Base-by-base conservation (phyloP, 2,888 invertebrate genomes). In the Metalampra italica region DNA sequence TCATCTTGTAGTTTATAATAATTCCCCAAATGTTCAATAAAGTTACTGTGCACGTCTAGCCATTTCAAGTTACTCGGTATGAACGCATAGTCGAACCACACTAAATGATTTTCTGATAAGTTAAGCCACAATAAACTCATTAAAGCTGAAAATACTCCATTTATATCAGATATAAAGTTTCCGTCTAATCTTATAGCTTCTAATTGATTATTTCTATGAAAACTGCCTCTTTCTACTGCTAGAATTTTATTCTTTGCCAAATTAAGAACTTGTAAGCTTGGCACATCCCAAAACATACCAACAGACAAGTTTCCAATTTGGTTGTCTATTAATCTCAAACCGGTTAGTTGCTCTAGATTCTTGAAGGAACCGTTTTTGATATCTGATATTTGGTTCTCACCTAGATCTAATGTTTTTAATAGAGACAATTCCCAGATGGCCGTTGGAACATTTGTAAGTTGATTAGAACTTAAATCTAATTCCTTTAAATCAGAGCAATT, bases 41-140 rank as follows among this genome's bases (percentile, higher is more conserved):
- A 96, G 82, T 97, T 97, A 47, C 95, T 94, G 71, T 97, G 97
- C 54, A 97, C 93, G 68, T 97, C 97, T 63, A 97, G 86, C 96
- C 96, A 96, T 80, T 96, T 95, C 37, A 97, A 90, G 76, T 95
- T 96, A 55, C 93, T 93, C 0, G 97, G 97, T 61, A 97, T 93
- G 71, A 97, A 96, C 22, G 97, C 96, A 68, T 96, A 97, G 80
- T 97, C 97, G 81, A 97, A 97, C 96, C 96, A 96, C 43, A 95
- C 94, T 67, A 97, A 90, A 81, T 96, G 96, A 85, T 97, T 97
- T 80, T 96, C 96, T 8, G 96, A 96, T 42, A 97, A 91, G 87
- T 97, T 97, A 46, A 97, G 87, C 94, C 97, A 95, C 64, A 96
- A 84, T 49, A 97, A 90, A 60, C 94, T 95, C 29, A 94, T 91